Base-by-base conservation (phyloP, 1,140 invertebrate species). In the Drosophila santomea region DNA sequence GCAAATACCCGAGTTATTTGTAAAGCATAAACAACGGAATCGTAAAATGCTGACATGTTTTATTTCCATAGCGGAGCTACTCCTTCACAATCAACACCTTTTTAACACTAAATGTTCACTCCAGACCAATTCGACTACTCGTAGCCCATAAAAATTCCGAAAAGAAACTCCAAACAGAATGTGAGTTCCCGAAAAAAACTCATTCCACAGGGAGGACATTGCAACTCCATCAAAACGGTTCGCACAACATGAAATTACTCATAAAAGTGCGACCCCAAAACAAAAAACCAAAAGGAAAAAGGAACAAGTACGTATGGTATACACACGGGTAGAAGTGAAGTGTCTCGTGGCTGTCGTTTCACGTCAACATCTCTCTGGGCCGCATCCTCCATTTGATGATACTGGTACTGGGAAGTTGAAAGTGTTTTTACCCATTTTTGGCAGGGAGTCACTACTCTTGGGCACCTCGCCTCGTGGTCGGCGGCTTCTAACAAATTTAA, bases 191-290 rank as follows among this genome's bases (percentile, higher is more conserved):
- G 39, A 55, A 64, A 83, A 55, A 47, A 47, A 50, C 45, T 51
- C 54, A 75, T 88, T 88, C 75, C 79, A 71, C 68, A 14, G 25
- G 51, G 64, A 41, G 43, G 25, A 75, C 58, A 63, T 50, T 63
- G 72, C 51, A 75, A 45, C 76, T 69, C 75, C 82, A 86, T 81
- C 79, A 69, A 79, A 88, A 86, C 71, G 74, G 43, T 62, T 76
- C 72, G 48, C 73, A 84, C 77, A 79, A 88, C 75, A 89, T 89
- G 83, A 83, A 88, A 88, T 89, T 88, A 88, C 83, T 88, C 63
- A 64, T 79, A 86, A 82, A 85, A 63, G 68, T 79, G 66, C 74
- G 71, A 64, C 81, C 76, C 64, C 61, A 51, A 74, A 59, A 11
- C n/a, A 47, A 43, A 32, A 44, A 38, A 35, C 12, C 38, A 38